Evolutionary conservation across 53 echinoderm and acorn worm genomes (phyloP).

Genomic region (Arbacia lixula): DNA sequence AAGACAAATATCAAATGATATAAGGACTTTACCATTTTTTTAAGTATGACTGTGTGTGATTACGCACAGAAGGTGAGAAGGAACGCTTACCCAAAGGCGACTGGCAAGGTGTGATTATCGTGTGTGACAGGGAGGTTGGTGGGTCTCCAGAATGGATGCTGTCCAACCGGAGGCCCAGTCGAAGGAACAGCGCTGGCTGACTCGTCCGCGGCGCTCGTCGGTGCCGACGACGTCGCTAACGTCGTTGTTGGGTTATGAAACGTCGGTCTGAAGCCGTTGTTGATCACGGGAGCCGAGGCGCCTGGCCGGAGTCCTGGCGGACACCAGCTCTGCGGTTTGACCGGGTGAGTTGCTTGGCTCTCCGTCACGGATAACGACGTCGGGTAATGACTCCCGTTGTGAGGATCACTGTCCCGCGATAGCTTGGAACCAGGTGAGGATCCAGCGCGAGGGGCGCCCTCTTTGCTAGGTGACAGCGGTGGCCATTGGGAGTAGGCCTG

Average conservation of each 20-base stretch:
- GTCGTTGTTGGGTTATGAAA: neutral
- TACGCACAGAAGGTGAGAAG: neutral
- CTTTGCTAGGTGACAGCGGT: conserved; percentile 9
- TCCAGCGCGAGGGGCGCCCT: neutral
- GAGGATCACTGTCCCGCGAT: conserved; percentile 1
- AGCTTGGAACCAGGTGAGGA: neutral
- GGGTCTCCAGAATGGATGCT: conserved; percentile 36
- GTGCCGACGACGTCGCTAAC: neutral
- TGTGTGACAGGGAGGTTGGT: conserved; percentile 18
- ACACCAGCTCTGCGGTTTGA: conserved; percentile 20
- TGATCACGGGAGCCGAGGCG: neutral
- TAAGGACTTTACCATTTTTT: too few species aligned
- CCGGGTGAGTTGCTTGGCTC: neutral
- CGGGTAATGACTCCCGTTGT: neutral
- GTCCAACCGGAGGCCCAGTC: conserved; percentile 26
- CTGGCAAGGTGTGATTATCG: conserved; percentile 41
- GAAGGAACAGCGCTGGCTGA: neutral
- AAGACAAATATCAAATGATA: too few species aligned
- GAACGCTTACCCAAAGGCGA: conserved; percentile 50
- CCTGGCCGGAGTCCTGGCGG: conserved; percentile 2
- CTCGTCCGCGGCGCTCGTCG: neutral
- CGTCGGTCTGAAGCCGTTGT: conserved; percentile 8
- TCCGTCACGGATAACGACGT: neutral
- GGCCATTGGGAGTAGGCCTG: conserved; percentile 32
- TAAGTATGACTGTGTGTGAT: too few species aligned